phyloP scores from a whole-genome alignment of 2,797 vertebrate genomes.

The Notamacropus eugenii region DNA sequence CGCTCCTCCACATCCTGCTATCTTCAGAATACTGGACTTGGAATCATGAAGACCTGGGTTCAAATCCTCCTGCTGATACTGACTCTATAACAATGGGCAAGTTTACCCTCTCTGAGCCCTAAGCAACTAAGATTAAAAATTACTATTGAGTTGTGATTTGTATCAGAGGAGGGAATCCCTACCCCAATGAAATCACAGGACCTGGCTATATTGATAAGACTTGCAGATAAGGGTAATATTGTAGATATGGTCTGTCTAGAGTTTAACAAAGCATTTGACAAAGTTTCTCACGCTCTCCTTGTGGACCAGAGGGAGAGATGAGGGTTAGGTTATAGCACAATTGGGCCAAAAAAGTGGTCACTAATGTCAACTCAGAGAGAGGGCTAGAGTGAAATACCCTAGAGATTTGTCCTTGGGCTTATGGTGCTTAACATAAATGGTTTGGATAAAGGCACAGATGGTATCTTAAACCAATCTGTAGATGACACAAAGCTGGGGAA shows the following conservation, averaged over 20 bases:
- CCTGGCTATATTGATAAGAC: background rate
- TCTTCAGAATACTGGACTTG: background rate
- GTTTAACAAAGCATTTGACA: background rate
- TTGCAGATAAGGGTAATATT: background rate
- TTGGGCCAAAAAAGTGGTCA: background rate
- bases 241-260: background rate
- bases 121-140: background rate
- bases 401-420: background rate
- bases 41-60: background rate
- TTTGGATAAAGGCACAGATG: background rate
- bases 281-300: background rate
- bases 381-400: background rate
- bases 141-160: background rate
- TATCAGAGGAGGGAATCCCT: background rate
- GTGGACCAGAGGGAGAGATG: background rate
- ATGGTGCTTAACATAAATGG: background rate
- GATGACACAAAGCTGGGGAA: background rate
- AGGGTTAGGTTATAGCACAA: background rate
- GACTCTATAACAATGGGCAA: background rate
- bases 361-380: background rate
- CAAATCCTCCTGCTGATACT: background rate
- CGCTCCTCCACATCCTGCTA: background rate
- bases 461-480: background rate
- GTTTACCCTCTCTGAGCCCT: background rate
- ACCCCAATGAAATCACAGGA: background rate